Evolutionary conservation across 2,888 invertebrate species (phyloP), one percentile per base, ranked within the genome.

Genomic region (Eurois occulta): DNA sequence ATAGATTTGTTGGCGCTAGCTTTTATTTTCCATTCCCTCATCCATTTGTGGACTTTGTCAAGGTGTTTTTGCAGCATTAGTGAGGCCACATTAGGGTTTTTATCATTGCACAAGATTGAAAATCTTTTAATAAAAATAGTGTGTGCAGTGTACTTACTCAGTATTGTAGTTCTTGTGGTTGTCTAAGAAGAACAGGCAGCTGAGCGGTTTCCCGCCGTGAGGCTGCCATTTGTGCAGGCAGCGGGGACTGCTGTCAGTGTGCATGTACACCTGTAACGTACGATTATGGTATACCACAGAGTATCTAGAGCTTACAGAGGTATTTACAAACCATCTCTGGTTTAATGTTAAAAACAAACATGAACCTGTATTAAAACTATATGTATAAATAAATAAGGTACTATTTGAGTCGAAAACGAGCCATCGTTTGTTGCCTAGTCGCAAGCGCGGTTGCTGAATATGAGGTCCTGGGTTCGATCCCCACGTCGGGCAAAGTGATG

Each of bases 161-260:
- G 98, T 97, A 81, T 97, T 97, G 81, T 98, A 98, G 90, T 98
- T 98, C 90, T 98, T 98, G 91, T 99, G 98, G 94, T 99, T 99
- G 94, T 99, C 99, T 10, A 99, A 97, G 95, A 99, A 99, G 95
- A 99, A 98, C n/a, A 99, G 97, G 41, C 98, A 98, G 55, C 98
- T 98, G 78, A 99, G 97, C 0, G 99, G 98, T 90, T 98, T 98
- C 10, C 99, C 99, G 65, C 97, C 98, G 93, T 99, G 99, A 1
- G 99, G 99, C 91, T 98, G 97, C 99, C 99, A 99, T 91, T 98
- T 98, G 96, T 99, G 99, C 83, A 99, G 96, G 94, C 99, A 99
- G 85, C 98, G 97, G 8, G 98, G 98, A 87, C 97, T 97, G 87
- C 97, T 97, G 88, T 97, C 97, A 75, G 97, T 97, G 86, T 97